Base-by-base conservation (phyloP, 2,797 vertebrate species). In the Sebastiscus albofasciatus region DNA sequence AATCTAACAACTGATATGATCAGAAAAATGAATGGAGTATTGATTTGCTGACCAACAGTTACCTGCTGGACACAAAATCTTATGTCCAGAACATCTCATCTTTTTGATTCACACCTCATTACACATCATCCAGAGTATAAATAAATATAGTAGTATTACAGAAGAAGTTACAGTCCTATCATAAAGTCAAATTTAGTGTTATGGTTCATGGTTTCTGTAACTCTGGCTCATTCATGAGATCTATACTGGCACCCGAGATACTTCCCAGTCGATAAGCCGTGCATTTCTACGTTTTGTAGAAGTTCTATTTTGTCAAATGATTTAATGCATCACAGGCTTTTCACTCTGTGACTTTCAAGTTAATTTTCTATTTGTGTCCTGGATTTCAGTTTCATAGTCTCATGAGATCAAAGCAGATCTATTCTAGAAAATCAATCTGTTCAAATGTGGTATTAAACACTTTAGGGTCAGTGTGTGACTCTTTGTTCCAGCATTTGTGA, bases 361-460 rank as follows among this genome's bases (percentile, higher is more conserved):
- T 46, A 4, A 12, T 61, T 64, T 11, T 75, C 12, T 73, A 20
- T 62, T 60, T 67, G 26, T 62, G 20, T 67, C 58, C 59, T 33
- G 31, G 60, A 74, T 85, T 87, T 72, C 29, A 65, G 67, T 9
- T 67, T 60, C 7, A 4, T 31, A 29, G 52, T 65, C 77, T 66
- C 10, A 64, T 42, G 24, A 68, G 55, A 62, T 82, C 75, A 86
- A 60, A 70, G 26, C 52, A 31, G 68, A 81, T 82, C 55, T 42
- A 39, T 39, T 46, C 71, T 18, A 49, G 46, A 24, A 70, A 65
- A 84, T 11, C n/a, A 58, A 34, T 64, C 65, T 34, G 56, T 74
- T 71, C 61, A 76, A 54, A 62, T 66, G 73, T 42, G 75, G 80
- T 60, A 69, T 85, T 83, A 84, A 81, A 81, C 82, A 82, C 77